Conservation (phyloP, 2,113 vertebrate species). For the Ptilorrhoa leucosticta region DNA sequence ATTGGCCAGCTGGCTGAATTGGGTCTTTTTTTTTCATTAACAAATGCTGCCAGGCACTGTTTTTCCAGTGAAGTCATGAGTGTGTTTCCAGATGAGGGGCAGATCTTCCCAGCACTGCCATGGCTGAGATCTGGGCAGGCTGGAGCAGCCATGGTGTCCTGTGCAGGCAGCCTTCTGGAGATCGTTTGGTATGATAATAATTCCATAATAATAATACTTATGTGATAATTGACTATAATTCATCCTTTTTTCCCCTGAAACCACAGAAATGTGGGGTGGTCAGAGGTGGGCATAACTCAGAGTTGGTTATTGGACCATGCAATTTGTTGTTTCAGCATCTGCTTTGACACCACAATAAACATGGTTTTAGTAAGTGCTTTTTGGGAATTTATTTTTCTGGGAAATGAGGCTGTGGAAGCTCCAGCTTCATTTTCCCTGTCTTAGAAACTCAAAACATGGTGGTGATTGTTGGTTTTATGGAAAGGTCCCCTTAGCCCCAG, state of each 20-base stretch:
- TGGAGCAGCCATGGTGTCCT: neutral
- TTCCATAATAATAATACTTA: neutral
- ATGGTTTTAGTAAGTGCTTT: neutral
- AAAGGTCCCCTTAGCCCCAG: neutral
- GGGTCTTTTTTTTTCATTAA: neutral
- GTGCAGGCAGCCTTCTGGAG: neutral
- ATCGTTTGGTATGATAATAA: neutral
- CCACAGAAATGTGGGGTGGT: neutral
- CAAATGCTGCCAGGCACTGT: neutral
- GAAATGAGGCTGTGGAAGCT: neutral
- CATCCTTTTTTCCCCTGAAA: neutral
- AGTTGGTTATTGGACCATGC: neutral
- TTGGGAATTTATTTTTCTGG: neutral
- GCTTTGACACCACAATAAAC: neutral
- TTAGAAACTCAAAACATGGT: neutral
- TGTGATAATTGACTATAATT: neutral
- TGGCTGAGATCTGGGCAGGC: neutral
- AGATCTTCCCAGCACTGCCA: neutral
- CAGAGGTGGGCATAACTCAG: rapidly evolving
- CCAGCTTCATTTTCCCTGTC: rapidly evolving
- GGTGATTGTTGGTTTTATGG: neutral
- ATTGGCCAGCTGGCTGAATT: neutral
- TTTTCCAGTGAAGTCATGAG: neutral
- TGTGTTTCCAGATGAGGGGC: neutral
- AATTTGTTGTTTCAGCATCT: neutral